Conservation (phyloP, 2,113 vertebrate genomes). For the Dasyurus viverrinus region DNA sequence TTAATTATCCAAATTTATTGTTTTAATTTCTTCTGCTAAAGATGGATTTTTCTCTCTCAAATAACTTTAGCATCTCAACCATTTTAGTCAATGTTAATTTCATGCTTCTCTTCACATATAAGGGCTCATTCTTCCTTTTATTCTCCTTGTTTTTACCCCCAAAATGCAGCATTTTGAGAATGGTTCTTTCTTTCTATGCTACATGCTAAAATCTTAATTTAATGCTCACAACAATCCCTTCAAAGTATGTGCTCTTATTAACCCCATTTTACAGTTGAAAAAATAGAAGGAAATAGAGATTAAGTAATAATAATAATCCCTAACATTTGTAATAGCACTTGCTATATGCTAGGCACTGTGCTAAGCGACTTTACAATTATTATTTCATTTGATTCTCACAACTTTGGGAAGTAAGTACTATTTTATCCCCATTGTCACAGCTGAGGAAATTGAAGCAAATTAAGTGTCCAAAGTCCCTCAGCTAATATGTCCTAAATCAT, state of each 20-base stretch:
- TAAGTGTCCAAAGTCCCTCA: neutral
- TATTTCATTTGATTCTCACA: neutral
- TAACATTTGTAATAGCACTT: neutral
- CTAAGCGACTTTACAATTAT: neutral
- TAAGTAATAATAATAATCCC: neutral
- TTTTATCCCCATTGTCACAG: neutral
- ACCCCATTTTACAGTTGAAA: neutral
- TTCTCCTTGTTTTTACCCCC: neutral
- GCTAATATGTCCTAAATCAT: no score
- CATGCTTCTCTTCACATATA: slow-evolving; percentile 28
- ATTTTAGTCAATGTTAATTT: slow-evolving; percentile 23
- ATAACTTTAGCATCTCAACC: slow-evolving; percentile 21
- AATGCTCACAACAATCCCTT: neutral
- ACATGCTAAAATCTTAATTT: neutral
- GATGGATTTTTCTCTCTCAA: slow-evolving; percentile 34
- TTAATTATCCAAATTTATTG: slow-evolving; percentile 60
- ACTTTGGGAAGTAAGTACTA: neutral
- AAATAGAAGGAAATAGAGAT: neutral
- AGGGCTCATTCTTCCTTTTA: neutral
- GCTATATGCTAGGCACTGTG: neutral
- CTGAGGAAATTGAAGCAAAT: neutral
- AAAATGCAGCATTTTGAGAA: neutral
- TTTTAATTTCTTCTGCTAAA: slow-evolving; percentile 58
- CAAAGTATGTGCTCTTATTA: neutral
- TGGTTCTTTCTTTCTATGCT: neutral